Evolutionary conservation across 2,888 invertebrate genomes (phyloP).

Genomic region (Helleia helle): DNA sequence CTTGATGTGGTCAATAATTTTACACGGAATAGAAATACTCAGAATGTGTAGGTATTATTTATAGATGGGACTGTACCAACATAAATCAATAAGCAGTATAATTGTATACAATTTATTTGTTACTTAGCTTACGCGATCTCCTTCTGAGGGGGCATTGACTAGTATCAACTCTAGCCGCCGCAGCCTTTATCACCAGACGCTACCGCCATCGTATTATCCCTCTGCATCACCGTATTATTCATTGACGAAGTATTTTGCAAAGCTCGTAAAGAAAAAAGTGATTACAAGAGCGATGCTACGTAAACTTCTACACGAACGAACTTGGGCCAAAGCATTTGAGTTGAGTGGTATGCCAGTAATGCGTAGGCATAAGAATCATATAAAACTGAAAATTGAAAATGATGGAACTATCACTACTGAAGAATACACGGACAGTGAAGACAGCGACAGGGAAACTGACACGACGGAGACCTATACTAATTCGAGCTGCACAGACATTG

Average conservation of each 20-base stretch:
- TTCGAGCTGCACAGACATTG: conserved; percentile 50
- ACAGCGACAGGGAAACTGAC: conserved; percentile 55
- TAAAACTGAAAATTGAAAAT: conserved; percentile 52
- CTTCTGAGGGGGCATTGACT: conserved; percentile 70
- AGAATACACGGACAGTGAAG: conserved; percentile 53
- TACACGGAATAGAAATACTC: too few species aligned
- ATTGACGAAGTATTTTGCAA: conserved; percentile 83
- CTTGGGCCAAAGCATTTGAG: conserved; percentile 66
- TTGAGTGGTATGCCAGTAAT: conserved; percentile 57
- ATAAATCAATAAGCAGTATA: conserved; percentile 12
- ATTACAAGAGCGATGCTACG: conserved; percentile 82
- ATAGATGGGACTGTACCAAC: too few species aligned
- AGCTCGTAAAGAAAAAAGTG: conserved; percentile 80
- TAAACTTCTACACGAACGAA: conserved; percentile 79
- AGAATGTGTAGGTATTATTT: too few species aligned
- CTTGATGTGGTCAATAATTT: too few species aligned
- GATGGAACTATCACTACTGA: conserved; percentile 60
- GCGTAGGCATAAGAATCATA: conserved; percentile 58
- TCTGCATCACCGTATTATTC: conserved; percentile 85
- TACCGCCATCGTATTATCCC: conserved; percentile 83
- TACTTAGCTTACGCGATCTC: conserved; percentile 67
- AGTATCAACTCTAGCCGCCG: conserved; percentile 68
- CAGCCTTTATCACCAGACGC: conserved; percentile 73
- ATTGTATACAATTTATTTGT: conserved; percentile 41
- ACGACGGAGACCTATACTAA: conserved; percentile 54